A percentile compares a stretch with the other conserved stretches of the same genome.
phyloP scores from a whole-genome alignment of 1,140 invertebrate species.

The Drosophila trapezifrons region DNA sequence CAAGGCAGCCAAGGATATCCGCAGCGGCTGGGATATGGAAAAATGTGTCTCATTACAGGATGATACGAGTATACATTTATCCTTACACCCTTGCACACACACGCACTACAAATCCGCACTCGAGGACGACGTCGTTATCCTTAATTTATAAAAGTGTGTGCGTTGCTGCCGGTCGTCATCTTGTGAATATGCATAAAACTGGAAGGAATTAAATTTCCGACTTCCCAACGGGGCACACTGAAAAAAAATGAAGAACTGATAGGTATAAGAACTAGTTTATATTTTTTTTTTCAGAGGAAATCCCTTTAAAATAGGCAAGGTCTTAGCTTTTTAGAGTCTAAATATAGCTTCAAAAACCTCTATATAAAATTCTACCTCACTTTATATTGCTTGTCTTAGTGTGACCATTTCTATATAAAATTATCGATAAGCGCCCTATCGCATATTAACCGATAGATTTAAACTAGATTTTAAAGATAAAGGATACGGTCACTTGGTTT shows the following conservation, averaged over 20 bases:
- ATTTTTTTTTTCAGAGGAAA: background rate
- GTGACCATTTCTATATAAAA: too few relatives aligned
- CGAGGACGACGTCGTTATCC: slow-evolving; percentile 63
- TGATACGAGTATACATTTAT: slow-evolving; percentile 35
- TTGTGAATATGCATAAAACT: slow-evolving; percentile 78
- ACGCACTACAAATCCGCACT: slow-evolving; percentile 18
- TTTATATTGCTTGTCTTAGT: too few relatives aligned
- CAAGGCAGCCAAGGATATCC: slow-evolving; percentile 61
- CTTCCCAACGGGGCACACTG: slow-evolving; percentile 1
- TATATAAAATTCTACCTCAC: too few relatives aligned
- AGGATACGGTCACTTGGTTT: too few relatives aligned
- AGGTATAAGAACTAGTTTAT: background rate
- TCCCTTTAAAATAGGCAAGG: too few relatives aligned
- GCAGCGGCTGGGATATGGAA: slow-evolving; percentile 10
- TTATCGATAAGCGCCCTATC: too few relatives aligned
- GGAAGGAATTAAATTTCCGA: slow-evolving; percentile 76
- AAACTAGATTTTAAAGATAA: too few relatives aligned
- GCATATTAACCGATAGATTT: too few relatives aligned
- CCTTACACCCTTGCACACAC: slow-evolving; percentile 8
- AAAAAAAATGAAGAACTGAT: background rate
- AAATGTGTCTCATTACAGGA: slow-evolving; percentile 69
- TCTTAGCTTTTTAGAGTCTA: too few relatives aligned
- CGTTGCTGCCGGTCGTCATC: slow-evolving; percentile 55
- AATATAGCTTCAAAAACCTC: too few relatives aligned
- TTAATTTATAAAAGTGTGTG: slow-evolving; percentile 82